These are phyloP conservation scores for Dendrolimus houi DNA, from an alignment of 2,888 invertebrate genomes.

Conservation along the genomic window DNA sequence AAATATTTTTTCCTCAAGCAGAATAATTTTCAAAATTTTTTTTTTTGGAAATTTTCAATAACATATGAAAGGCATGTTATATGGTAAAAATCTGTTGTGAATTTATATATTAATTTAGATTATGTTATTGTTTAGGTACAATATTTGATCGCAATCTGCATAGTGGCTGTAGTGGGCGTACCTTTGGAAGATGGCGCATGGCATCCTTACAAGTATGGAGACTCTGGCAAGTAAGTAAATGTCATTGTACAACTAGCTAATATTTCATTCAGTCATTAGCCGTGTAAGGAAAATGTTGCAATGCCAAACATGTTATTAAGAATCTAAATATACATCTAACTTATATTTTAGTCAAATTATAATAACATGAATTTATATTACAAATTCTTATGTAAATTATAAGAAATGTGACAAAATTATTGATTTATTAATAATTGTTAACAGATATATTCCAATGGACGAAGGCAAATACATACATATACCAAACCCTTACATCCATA, in stretches of 20 bases:
- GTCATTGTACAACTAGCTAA: conserved; percentile 23
- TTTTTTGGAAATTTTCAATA: conserved; percentile 2
- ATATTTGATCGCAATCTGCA: conserved; percentile 49
- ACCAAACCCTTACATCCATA: conserved; percentile 71
- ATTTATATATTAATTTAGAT: background rate
- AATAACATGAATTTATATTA: background rate
- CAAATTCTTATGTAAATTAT: background rate
- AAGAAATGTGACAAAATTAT: background rate
- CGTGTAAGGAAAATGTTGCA: conserved; percentile 11
- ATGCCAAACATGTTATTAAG: background rate
- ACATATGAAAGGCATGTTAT: background rate
- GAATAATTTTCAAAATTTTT: background rate
- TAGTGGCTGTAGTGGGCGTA: conserved; percentile 38
- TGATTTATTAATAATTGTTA: conserved; percentile 8
- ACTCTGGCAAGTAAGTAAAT: conserved; percentile 64
- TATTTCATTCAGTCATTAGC: conserved; percentile 13
- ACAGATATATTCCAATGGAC: conserved; percentile 62
- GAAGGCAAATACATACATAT: conserved; percentile 73
- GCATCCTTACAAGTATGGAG: conserved; percentile 57
- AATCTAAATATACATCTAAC: background rate
- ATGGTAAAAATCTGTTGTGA: background rate
- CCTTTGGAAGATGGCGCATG: conserved; percentile 55
- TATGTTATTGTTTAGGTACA: conserved; percentile 19
- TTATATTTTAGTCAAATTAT: background rate
- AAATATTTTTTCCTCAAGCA: background rate